Evolutionary conservation across 2,888 invertebrate species (phyloP).

Genomic region (Hyposoter dolosus): DNA sequence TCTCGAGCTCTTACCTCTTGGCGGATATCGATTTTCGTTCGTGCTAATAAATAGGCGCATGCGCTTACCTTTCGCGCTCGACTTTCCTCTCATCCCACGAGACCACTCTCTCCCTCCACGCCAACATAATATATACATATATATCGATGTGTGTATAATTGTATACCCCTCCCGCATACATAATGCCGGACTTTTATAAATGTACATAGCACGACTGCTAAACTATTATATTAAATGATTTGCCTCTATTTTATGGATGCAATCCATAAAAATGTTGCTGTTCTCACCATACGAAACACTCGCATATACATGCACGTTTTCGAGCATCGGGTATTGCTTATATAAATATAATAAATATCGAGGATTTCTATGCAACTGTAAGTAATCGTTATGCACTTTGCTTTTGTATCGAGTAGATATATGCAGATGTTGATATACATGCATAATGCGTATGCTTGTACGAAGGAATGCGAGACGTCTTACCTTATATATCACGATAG

Average conservation of each 20-base stretch:
- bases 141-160: constrained; percentile 12
- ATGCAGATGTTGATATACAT: neutral
- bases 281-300: constrained; percentile 1
- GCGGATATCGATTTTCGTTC: constrained; percentile 81
- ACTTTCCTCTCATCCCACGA: constrained; percentile 51
- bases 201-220: constrained; percentile 21
- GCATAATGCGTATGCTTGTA: neutral
- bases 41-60: constrained; percentile 82
- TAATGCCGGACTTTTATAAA: constrained; percentile 1
- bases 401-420: neutral
- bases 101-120: constrained; percentile 36
- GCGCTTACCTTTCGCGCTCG: constrained; percentile 72
- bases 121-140: constrained; percentile 10
- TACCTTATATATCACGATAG: constrained; percentile 39
- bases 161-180: neutral
- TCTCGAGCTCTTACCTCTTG: constrained; percentile 59
- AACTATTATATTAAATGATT: constrained; percentile 56
- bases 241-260: constrained; percentile 14
- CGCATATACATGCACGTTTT: neutral
- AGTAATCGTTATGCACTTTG: constrained; percentile 50
- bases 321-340: neutral
- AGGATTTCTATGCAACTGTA: constrained; percentile 51
- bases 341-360: constrained; percentile 14
- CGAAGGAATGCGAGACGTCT: constrained; percentile 11
- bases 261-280: constrained; percentile 33